Evolutionary conservation across 35 echinoderm and acorn worm species (phyloP).

Genomic region (Holothuria glaberrima): DNA sequence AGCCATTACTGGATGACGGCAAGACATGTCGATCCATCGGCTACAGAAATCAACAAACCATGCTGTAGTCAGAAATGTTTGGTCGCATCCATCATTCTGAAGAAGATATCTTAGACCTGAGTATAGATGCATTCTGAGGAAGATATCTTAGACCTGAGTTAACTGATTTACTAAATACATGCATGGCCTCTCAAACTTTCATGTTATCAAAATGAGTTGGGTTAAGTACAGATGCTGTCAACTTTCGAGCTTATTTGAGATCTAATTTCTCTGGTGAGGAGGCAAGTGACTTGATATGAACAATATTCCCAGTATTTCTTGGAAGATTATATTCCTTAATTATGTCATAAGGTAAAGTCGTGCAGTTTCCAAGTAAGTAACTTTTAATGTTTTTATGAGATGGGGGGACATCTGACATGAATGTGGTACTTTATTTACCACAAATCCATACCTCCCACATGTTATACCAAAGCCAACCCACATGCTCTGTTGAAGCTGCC

Average conservation of each 20-base stretch:
- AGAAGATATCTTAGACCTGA: too few relatives aligned
- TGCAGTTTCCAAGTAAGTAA: background rate
- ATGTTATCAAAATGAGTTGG: slow-evolving; percentile 12
- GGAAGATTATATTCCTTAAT: background rate
- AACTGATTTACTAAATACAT: background rate
- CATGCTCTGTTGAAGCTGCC: background rate
- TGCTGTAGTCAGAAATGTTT: slow-evolving; percentile 5
- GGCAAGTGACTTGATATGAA: slow-evolving; percentile 7
- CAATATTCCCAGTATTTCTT: background rate
- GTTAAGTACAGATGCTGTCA: background rate
- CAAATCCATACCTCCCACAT: background rate
- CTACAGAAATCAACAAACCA: slow-evolving; percentile 5
- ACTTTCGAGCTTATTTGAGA: background rate
- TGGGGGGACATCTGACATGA: background rate
- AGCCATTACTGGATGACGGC: slow-evolving; percentile 3
- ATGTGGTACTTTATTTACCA: slow-evolving; percentile 7
- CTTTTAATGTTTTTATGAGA: background rate
- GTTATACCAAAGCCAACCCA: background rate
- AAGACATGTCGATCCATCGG: slow-evolving; percentile 6
- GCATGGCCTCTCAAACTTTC: slow-evolving; percentile 3
- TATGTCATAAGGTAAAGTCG: background rate
- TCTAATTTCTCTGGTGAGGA: background rate
- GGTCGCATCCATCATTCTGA: background rate
- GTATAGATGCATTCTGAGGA: too few relatives aligned
- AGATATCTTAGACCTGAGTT: background rate